These are phyloP conservation scores for Galaxea fascicularis DNA, from an alignment of 92 coral and sea anemone species.

Conservation along the genomic window DNA sequence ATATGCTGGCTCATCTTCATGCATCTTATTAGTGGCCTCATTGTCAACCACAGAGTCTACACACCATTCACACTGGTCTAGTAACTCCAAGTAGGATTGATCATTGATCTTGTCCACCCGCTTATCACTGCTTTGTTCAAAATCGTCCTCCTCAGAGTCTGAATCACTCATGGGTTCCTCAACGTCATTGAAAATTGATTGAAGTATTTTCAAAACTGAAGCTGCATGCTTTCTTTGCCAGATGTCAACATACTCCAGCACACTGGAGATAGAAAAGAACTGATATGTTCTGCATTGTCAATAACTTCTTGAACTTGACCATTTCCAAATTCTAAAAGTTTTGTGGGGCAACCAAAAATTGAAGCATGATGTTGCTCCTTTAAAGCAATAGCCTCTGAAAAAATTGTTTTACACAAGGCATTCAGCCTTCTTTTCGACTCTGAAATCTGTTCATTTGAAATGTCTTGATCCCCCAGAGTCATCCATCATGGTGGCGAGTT, in stretches of 20 bases:
- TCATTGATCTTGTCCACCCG: constrained; percentile 4
- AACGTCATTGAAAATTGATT: constrained; percentile 43
- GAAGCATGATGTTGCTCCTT: background rate
- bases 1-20: constrained; percentile 8
- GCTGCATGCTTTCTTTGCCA: constrained; percentile 56
- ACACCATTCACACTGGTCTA: constrained; percentile 39
- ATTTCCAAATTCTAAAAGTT: constrained; percentile 50
- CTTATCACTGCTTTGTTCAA: constrained; percentile 16
- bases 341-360: constrained; percentile 17
- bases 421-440: too few species aligned
- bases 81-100: background rate
- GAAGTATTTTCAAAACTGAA: constrained; percentile 32
- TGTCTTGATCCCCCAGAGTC: too few species aligned
- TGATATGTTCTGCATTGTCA: constrained; percentile 25
- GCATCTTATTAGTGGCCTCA: background rate
- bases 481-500: too few species aligned
- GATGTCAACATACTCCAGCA: constrained; percentile 47
- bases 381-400: background rate
- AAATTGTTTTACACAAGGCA: background rate
- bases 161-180: constrained; percentile 1
- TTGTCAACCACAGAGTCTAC: background rate
- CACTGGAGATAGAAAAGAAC: constrained; percentile 30
- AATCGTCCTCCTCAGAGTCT: constrained; percentile 1
- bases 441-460: too few species aligned
- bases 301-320: constrained; percentile 52